Conservation (phyloP, 2,113 vertebrate genomes). For the Gracilinanus agilis region DNA sequence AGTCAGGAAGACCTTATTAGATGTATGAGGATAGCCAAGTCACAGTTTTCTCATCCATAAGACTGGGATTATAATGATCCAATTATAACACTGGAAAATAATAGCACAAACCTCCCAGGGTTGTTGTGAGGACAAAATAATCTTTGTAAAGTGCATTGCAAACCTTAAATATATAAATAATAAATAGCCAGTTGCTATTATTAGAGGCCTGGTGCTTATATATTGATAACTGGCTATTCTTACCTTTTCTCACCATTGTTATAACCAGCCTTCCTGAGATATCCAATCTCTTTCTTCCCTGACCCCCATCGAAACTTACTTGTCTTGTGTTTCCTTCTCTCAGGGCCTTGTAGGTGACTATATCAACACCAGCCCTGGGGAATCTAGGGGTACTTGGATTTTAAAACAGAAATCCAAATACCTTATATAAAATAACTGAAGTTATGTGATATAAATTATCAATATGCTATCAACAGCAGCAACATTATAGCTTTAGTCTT, state of each 20-base stretch:
- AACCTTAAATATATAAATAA: not conserved
- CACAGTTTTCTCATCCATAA: not conserved
- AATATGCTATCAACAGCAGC: not conserved
- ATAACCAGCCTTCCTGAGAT: not conserved
- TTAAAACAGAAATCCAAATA: not conserved
- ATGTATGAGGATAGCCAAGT: not conserved
- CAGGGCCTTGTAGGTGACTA: not conserved
- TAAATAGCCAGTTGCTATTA: not conserved
- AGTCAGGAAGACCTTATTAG: not conserved
- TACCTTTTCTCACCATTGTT: not conserved
- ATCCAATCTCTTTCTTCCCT: not conserved
- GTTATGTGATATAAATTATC: not conserved
- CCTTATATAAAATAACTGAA: not conserved
- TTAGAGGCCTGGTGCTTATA: not conserved
- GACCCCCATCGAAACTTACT: not conserved
- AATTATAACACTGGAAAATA: not conserved
- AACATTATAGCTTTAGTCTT: not conserved
- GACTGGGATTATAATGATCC: not conserved
- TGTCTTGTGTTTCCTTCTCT: not conserved
- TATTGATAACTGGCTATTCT: not conserved
- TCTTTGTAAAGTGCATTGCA: not conserved
- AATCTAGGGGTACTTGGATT: not conserved
- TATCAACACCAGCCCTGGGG: not conserved
- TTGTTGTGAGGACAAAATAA: not conserved
- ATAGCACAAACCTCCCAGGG: not conserved